Evolutionary conservation across 2,113 vertebrate species (phyloP), one percentile per base, ranked within the genome.

Genomic region (Hemibagrus wyckioides): DNA sequence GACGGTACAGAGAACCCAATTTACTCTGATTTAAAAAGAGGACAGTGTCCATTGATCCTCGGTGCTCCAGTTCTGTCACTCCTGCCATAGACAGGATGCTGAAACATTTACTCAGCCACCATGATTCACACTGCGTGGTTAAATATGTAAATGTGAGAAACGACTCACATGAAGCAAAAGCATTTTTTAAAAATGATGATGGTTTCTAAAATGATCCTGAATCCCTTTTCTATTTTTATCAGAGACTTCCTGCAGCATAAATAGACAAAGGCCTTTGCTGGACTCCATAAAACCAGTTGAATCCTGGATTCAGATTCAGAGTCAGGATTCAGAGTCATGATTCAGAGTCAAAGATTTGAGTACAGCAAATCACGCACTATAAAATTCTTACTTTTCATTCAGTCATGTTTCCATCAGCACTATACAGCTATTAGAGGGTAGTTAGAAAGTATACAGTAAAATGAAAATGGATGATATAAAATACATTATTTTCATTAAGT

Each of bases 11-110:
- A 44, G 52, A 69, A 83, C 21, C 59, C 69, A 85, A 48, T 48
- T 48, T 83, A 17, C 52, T 36, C 0, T 23, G 61, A 88, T 86
- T 52, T 59, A 56, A 84, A 85, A 85, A 87, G 44, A 23, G 54
- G 67, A 80, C 85, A 61, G 52, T 57, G 85, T 63, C 80, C 52
- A 89, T 84, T 90, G 87, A 92, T 90, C 89, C 86, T 79, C 80
- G 52, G 21, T 89, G 88, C 80, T 89, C 88, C 36, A 89, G 86
- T 89, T 87, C 83, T 85, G 87, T 88, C 90, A 90, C 77, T 92
- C 81, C 83, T 71, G 76, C 59, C 77, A 87, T 85, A 87, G 85
- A 82, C 52, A 77, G 85, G 87, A 85, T 87, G 89, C 59, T 77
- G 73, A 86, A 90, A 88, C 85, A 71, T 87, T 84, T 83, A 87